Conservation (phyloP, 37 sponge, comb jelly and placozoan genomes). For the Cliona cf. orientalis region DNA sequence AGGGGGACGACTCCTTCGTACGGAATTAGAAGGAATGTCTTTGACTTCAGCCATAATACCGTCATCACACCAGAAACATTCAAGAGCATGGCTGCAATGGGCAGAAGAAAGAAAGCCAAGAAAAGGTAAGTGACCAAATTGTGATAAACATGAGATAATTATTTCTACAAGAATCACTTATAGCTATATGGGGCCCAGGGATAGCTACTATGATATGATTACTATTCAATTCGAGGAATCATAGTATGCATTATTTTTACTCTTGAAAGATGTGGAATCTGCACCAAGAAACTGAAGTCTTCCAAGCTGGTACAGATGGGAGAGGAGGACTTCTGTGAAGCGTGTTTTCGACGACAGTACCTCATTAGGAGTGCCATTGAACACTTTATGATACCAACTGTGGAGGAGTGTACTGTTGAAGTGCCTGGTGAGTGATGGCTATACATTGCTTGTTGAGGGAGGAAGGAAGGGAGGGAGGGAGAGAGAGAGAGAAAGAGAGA, state of each 20-base stretch:
- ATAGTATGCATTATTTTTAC: too few relatives aligned
- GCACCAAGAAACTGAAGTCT: slow-evolving; percentile 46
- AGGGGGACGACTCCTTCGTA: neutral
- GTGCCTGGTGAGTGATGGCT: slow-evolving; percentile 50
- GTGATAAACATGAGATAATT: neutral
- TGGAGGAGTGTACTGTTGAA: slow-evolving; percentile 53
- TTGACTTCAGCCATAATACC: neutral
- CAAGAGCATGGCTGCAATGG: neutral
- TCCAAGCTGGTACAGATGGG: slow-evolving; percentile 30
- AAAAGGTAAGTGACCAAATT: slow-evolving; percentile 30
- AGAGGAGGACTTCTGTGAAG: slow-evolving; percentile 59
- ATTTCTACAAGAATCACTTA: neutral
- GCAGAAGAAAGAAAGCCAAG: slow-evolving; percentile 13
- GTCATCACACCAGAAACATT: slow-evolving; percentile 36
- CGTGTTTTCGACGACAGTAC: slow-evolving; percentile 60
- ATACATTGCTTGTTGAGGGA: too few relatives aligned
- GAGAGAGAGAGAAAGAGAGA: slow-evolving; percentile 6
- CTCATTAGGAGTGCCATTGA: slow-evolving; percentile 64
- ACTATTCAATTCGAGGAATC: neutral
- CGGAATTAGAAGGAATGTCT: neutral
- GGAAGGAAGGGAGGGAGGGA: neutral
- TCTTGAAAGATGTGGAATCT: slow-evolving; percentile 44
- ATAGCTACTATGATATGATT: neutral
- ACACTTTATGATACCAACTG: slow-evolving; percentile 73
- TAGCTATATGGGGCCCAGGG: neutral